Percentiles rank a stretch among this genome's conserved stretches.
These are phyloP conservation scores for Ptychochromis oligacanthus DNA, from an alignment of 2,113 vertebrate species.

Conservation along the genomic window DNA sequence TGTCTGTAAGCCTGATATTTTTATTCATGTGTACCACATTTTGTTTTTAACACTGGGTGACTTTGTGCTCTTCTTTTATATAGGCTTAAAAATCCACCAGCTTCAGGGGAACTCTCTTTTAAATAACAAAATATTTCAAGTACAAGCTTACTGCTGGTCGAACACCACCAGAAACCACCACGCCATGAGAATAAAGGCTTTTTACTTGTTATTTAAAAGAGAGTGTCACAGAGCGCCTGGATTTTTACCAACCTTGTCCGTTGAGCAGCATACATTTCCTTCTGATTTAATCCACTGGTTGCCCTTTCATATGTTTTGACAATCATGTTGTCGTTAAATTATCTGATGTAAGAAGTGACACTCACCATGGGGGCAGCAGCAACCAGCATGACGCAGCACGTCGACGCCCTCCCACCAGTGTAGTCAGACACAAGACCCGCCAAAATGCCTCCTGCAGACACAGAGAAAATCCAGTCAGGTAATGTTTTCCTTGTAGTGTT, in stretches of 20 bases:
- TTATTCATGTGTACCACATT: too few relatives aligned
- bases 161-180: too few relatives aligned
- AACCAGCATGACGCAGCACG: slow-evolving; percentile 91
- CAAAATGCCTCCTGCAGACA: slow-evolving; percentile 87
- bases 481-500: too few relatives aligned
- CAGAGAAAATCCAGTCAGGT: neutral
- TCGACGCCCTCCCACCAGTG: slow-evolving; percentile 88
- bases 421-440: slow-evolving; percentile 93
- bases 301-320: neutral
- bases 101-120: too few relatives aligned
- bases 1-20: neutral
- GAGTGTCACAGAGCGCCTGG: too few relatives aligned
- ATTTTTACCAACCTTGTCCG: too few relatives aligned
- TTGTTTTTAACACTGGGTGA: neutral
- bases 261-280: neutral
- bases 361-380: slow-evolving; percentile 91
- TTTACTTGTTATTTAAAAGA: too few relatives aligned
- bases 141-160: too few relatives aligned
- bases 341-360: neutral
- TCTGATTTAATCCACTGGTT: neutral
- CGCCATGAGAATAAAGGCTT: too few relatives aligned
- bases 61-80: too few relatives aligned
- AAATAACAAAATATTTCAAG: too few relatives aligned
- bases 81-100: too few relatives aligned
- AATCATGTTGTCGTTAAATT: neutral